Evolutionary conservation across 1,140 invertebrate genomes (phyloP).

Genomic region (Neoseiulus cucumeris): DNA sequence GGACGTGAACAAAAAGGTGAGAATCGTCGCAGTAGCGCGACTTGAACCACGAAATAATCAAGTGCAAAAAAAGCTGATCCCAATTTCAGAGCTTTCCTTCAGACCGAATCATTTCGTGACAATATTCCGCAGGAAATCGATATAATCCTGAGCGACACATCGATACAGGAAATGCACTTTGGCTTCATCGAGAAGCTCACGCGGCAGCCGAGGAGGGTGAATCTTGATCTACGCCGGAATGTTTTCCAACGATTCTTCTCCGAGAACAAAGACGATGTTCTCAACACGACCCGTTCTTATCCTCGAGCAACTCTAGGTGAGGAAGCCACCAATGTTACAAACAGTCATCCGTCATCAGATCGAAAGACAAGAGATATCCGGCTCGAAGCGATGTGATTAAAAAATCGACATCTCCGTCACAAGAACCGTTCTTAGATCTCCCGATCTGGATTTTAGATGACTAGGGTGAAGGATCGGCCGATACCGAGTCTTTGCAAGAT

Average conservation of each 20-base stretch:
- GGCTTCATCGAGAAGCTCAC: not conserved
- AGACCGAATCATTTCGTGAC: not conserved
- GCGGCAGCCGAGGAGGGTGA: not conserved
- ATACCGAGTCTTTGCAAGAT: not conserved
- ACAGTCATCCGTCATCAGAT: not conserved
- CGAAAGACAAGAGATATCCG: not conserved
- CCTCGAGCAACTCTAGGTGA: not conserved
- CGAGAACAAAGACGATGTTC: slow-evolving; percentile 1
- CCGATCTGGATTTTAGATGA: not conserved
- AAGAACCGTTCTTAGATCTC: not conserved
- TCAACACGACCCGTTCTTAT: not conserved
- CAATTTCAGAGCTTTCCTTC: no score
- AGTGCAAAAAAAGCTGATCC: not conserved
- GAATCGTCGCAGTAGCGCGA: no score
- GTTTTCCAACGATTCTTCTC: not conserved
- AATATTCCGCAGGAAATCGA: not conserved
- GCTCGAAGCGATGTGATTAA: not conserved
- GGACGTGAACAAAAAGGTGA: not conserved
- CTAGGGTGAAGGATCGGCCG: not conserved
- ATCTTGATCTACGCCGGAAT: not conserved
- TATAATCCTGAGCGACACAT: not conserved
- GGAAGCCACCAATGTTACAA: not conserved
- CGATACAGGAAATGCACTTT: not conserved
- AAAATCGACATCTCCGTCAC: not conserved
- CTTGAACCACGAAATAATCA: not conserved